phyloP scores from a whole-genome alignment of 2,113 vertebrate species.

The Lamprologus tigripictilis region DNA sequence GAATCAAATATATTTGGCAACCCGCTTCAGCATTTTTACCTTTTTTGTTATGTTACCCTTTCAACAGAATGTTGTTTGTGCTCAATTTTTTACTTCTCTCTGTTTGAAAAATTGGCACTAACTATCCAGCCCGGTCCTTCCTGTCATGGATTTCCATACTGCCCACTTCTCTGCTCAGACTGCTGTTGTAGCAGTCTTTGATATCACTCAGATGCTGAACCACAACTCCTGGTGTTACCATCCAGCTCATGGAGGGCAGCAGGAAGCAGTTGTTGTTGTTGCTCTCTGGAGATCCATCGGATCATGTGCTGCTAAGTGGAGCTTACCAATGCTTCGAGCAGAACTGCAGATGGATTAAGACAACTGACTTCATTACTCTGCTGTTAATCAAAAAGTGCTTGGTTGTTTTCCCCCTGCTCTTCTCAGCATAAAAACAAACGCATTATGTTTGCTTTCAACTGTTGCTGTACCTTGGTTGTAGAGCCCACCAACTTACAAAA shows the following conservation, averaged over 20 bases:
- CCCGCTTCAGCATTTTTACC: not conserved
- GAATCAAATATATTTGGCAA: not conserved
- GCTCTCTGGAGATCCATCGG: not conserved
- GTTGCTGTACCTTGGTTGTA: not conserved
- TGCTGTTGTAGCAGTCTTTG: not conserved
- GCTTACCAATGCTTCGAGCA: not conserved
- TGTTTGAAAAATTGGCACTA: not conserved
- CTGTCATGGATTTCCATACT: not conserved
- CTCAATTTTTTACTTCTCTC: not conserved
- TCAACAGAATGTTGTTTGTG: not conserved
- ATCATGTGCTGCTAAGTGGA: not conserved
- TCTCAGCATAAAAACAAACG: not conserved
- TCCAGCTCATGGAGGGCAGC: not conserved
- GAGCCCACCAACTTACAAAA: not conserved
- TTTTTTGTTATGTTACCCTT: not conserved
- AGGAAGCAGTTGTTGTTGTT: not conserved
- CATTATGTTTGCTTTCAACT: not conserved
- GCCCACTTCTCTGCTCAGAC: not conserved
- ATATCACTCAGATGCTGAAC: not conserved
- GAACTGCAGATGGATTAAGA: not conserved
- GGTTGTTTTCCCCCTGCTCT: not conserved
- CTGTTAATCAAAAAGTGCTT: not conserved
- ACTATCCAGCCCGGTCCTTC: not conserved
- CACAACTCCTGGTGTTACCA: not conserved
- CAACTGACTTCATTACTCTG: not conserved